Conservation (phyloP, 2,888 invertebrate species). For the Onthophagus sagittarius region DNA sequence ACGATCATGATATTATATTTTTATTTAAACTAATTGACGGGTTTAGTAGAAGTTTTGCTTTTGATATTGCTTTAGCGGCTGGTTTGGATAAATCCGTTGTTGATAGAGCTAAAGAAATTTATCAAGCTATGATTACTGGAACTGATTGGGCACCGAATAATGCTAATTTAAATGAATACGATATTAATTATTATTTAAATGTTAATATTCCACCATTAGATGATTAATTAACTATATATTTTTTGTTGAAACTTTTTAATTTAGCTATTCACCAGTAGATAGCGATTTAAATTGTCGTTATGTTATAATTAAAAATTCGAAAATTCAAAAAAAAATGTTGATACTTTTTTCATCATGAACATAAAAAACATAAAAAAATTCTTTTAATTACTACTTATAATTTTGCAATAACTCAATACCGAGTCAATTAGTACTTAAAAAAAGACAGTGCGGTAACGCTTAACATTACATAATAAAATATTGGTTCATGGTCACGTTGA, state of each 20-base stretch:
- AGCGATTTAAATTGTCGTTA: too few relatives aligned
- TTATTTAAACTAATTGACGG: slow-evolving; percentile 64
- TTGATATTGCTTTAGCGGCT: slow-evolving; percentile 58
- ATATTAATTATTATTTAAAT: slow-evolving; percentile 14
- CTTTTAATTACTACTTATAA: too few relatives aligned
- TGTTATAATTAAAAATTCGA: too few relatives aligned
- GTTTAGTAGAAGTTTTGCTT: slow-evolving; percentile 59
- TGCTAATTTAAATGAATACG: neutral
- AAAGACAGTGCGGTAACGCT: neutral
- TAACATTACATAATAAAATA: neutral
- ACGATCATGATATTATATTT: slow-evolving; percentile 55
- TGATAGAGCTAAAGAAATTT: slow-evolving; percentile 52
- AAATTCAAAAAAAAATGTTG: too few relatives aligned
- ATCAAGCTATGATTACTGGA: slow-evolving; percentile 40
- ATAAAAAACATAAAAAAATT: too few relatives aligned
- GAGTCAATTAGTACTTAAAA: neutral
- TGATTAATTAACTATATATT: neutral
- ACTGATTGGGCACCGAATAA: slow-evolving; percentile 16
- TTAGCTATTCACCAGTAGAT: too few relatives aligned
- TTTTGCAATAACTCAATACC: too few relatives aligned
- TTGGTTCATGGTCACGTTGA: neutral
- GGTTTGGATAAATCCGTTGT: slow-evolving; percentile 56
- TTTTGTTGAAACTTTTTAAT: neutral
- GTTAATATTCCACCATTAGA: slow-evolving; percentile 17
- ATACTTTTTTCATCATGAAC: too few relatives aligned